Base-by-base conservation (phyloP, 2,888 invertebrate genomes). In the Teleiodes luculella region DNA sequence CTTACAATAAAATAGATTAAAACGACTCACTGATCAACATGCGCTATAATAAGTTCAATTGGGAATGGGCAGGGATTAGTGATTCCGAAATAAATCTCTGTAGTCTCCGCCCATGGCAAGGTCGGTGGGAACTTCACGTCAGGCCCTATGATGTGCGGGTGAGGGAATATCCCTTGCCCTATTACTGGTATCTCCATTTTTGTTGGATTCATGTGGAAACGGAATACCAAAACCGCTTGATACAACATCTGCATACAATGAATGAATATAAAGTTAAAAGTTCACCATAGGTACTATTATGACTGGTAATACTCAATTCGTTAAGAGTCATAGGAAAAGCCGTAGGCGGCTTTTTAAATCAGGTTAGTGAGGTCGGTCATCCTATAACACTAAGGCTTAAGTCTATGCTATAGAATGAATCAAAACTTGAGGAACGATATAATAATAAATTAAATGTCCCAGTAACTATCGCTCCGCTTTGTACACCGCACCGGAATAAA, bases 1-100 rank as follows among this genome's bases (percentile, higher is more conserved):
- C n/a, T n/a, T 24, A 3, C 10, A 18, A 5, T 47, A 16, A 30
- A 14, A 13, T 31, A 7, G 3, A 31, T 5, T 14, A 20, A 14
- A 7, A 2, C 10, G 13, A 76, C 86, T 87, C 82, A 93, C 93
- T 79, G 71, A 71, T 95, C 94, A 68, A 91, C 91, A 72, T 95
- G 94, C 14, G 92, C 82, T 75, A 94, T 92, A 68, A 92, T 93
- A 47, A 94, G 83, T 76, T 95, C 94, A 16, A 95, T 85, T 0
- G 94, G 92, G 74, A 92, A 92, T 3, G 86, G 75, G 57, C 92
- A 92, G 0, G 91, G 90, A 73, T 95, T 95, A 54, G 91, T 90
- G 5, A 95, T 72, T 3, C 89, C 86, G 56, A 95, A 90, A 58
- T 83, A 90, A 57, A 90, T 84, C 48, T 92, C 91, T n/a, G 90